A percentile compares a stretch with the other conserved stretches of the same genome.
Evolutionary conservation across 2,113 vertebrate species (phyloP).

Genomic region (Ariopsis seemanni): DNA sequence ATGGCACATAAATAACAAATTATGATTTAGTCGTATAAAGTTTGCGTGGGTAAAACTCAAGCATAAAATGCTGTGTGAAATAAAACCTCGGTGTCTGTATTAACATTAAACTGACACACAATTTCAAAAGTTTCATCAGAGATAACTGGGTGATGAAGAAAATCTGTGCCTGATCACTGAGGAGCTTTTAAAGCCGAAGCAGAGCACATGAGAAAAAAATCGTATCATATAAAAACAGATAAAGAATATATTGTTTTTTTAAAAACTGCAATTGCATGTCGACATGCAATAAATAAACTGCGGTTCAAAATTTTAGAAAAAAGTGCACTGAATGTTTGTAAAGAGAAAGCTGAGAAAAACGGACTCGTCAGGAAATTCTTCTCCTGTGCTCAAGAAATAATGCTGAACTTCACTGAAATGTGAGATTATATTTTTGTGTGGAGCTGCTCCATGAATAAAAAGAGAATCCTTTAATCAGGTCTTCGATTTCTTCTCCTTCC

Average conservation of each 20-base stretch:
- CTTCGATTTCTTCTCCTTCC: constrained; percentile 86
- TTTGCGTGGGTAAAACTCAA: background rate
- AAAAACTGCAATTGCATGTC: background rate
- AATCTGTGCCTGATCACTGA: background rate
- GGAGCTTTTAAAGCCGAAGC: background rate
- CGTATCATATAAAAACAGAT: background rate
- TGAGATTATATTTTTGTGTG: background rate
- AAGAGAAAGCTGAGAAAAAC: background rate
- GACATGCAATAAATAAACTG: background rate
- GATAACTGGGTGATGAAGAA: background rate
- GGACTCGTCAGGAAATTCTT: background rate
- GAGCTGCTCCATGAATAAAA: background rate
- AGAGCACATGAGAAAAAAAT: background rate
- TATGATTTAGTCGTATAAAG: background rate
- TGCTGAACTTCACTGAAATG: background rate
- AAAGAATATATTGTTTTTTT: background rate
- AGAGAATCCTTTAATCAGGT: constrained; percentile 62
- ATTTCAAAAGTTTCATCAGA: background rate
- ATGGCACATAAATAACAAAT: background rate
- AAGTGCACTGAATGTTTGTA: constrained; percentile 50
- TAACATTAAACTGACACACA: background rate
- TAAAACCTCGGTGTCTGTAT: background rate
- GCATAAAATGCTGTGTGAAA: background rate
- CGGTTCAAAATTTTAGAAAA: constrained; percentile 3
- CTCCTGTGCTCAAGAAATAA: background rate